phyloP scores from a whole-genome alignment of 2,888 invertebrate genomes.

The Gandaritis pyraliata region DNA sequence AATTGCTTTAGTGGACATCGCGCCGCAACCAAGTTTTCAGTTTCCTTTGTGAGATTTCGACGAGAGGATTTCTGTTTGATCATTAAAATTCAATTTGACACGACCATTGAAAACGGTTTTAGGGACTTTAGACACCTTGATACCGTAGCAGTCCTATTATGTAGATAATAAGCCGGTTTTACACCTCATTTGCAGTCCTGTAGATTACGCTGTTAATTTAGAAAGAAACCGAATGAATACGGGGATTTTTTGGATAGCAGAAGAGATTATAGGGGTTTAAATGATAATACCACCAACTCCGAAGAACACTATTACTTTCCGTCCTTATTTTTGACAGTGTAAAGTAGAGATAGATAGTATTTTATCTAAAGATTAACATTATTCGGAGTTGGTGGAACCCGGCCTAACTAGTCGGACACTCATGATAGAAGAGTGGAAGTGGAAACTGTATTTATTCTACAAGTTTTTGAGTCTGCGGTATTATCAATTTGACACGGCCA shows the following conservation, averaged over 20 bases:
- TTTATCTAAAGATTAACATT: no score
- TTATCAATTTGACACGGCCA: no score
- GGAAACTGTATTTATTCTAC: no score
- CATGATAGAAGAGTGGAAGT: no score
- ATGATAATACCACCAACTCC: not conserved
- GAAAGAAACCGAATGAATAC: conserved; percentile 23
- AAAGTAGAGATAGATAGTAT: no score
- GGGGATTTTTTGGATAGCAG: conserved; percentile 15
- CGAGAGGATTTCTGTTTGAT: conserved; percentile 46
- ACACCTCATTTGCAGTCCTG: conserved; percentile 35
- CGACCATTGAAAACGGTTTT: conserved; percentile 51
- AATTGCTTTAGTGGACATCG: conserved; percentile 13
- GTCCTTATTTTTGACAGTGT: no score
- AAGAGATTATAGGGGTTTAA: not conserved
- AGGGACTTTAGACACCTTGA: conserved; percentile 45
- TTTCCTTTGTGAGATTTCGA: conserved; percentile 42
- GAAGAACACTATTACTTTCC: no score
- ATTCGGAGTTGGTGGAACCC: no score
- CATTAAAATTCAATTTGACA: conserved; percentile 60
- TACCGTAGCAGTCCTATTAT: conserved; percentile 46
- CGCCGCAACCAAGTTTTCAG: conserved; percentile 30
- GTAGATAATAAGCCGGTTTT: conserved; percentile 41
- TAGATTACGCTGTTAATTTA: conserved; percentile 30
- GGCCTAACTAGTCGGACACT: no score
- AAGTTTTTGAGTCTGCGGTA: no score